Conservation (phyloP, 2,113 vertebrate genomes). For the Struthidea cinerea region DNA sequence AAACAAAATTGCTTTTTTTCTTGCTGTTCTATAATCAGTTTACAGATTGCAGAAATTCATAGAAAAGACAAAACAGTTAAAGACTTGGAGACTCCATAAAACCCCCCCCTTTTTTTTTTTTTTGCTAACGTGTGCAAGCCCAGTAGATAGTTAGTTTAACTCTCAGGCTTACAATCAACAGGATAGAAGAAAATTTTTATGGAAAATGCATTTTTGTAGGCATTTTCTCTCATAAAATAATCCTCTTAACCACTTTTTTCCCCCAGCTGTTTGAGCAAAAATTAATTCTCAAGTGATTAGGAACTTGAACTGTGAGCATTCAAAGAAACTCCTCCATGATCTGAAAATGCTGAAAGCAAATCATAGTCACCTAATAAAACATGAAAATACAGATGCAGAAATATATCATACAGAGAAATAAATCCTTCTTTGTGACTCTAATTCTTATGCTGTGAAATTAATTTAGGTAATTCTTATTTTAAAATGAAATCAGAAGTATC, state of each 20-base stretch:
- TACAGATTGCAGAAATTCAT: background rate
- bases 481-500: background rate
- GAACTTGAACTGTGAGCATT: background rate
- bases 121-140: background rate
- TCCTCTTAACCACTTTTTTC: background rate
- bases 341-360: background rate
- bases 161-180: background rate
- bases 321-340: background rate
- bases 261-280: background rate
- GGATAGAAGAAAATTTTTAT: background rate
- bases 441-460: background rate
- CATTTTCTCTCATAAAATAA: background rate
- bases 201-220: background rate
- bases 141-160: background rate
- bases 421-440: background rate
- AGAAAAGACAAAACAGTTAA: background rate
- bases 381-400: background rate
- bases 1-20: background rate
- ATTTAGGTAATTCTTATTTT: background rate
- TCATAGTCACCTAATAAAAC: background rate
- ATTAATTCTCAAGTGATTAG: background rate
- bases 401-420: background rate
- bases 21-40: background rate
- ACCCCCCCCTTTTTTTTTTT: rapidly evolving
- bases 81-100: background rate